Conservation (phyloP, 2,113 vertebrate species). For the Vireo altiloquus region DNA sequence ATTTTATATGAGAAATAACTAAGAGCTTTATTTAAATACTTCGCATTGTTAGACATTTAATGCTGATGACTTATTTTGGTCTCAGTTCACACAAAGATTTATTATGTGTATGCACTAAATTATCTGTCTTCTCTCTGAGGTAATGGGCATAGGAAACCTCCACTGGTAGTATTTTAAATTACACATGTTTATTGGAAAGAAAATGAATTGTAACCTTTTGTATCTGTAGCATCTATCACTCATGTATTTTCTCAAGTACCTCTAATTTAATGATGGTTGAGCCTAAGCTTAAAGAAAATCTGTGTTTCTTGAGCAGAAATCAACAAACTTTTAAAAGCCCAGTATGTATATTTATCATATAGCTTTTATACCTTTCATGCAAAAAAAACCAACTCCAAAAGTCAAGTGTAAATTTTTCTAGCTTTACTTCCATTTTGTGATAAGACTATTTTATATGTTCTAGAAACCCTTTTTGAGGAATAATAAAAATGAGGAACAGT, state of each 20-base stretch:
- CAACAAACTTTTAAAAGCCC: background rate
- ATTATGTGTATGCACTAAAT: background rate
- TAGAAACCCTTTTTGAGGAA: background rate
- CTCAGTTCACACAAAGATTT: background rate
- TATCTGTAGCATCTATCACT: background rate
- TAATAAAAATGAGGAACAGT: background rate
- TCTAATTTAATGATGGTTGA: background rate
- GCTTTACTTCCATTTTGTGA: background rate
- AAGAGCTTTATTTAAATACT: background rate
- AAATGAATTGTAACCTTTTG: background rate
- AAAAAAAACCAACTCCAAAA: background rate
- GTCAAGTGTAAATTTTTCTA: background rate
- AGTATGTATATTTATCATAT: background rate
- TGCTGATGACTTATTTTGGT: background rate
- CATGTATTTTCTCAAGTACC: background rate
- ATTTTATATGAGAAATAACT: background rate
- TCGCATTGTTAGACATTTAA: background rate
- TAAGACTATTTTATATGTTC: background rate
- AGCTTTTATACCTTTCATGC: background rate
- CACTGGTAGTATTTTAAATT: background rate
- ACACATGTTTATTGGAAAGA: background rate
- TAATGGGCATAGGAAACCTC: background rate
- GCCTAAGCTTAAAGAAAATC: background rate
- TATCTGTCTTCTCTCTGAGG: background rate
- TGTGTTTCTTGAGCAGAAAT: background rate